Conservation (phyloP, 1,140 invertebrate species). For the Drosophila paulistorum region DNA sequence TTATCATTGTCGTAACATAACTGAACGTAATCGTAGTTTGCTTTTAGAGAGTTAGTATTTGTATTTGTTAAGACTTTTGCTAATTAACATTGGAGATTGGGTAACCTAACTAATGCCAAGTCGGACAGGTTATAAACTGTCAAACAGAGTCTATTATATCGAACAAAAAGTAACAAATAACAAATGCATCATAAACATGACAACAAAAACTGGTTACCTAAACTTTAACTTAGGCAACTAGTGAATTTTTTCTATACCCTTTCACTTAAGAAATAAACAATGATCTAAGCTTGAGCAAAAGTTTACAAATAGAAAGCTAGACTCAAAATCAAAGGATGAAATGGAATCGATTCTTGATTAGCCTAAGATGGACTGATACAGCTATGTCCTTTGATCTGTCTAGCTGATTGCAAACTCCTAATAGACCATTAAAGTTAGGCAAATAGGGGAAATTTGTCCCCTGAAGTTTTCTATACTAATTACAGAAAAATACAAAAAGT, state of each 20-base stretch:
- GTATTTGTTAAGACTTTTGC: constrained; percentile 1
- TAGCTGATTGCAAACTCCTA: too few species aligned
- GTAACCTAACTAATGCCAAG: neutral
- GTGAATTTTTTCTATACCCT: neutral
- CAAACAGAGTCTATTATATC: neutral
- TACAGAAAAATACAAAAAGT: too few species aligned
- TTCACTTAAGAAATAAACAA: too few species aligned
- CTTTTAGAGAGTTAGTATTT: neutral
- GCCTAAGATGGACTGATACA: too few species aligned
- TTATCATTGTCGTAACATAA: neutral
- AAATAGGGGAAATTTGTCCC: too few species aligned
- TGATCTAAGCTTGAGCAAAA: too few species aligned
- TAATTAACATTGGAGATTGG: neutral
- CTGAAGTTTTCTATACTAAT: too few species aligned
- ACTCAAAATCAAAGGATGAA: too few species aligned
- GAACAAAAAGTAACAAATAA: neutral
- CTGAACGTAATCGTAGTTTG: neutral
- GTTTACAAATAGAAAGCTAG: too few species aligned
- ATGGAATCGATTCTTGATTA: too few species aligned
- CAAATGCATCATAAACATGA: neutral
- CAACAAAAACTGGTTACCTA: constrained; percentile 6
- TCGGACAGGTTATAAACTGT: neutral
- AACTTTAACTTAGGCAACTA: neutral
- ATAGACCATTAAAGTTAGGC: too few species aligned
- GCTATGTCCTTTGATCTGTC: too few species aligned